Percentiles rank a stretch among this genome's conserved stretches.
Evolutionary conservation across 2,797 vertebrate genomes (phyloP).

Genomic region (Poecile montanus): DNA sequence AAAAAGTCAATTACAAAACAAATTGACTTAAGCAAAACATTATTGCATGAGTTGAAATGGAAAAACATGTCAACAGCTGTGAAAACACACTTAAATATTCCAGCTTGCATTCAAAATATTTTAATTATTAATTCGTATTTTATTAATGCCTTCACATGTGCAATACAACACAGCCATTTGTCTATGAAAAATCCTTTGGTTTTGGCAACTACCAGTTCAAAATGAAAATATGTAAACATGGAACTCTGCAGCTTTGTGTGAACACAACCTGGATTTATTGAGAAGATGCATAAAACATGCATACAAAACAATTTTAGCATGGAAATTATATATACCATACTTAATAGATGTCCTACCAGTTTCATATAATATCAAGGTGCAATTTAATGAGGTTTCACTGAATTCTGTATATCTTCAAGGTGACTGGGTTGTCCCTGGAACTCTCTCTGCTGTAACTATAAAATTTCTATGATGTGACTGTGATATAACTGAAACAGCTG

Average conservation of each 20-base stretch:
- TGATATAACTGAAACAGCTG: constrained; percentile 35
- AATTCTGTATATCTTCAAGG: not conserved
- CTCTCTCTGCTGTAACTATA: not conserved
- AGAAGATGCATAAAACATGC: not conserved
- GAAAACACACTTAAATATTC: not conserved
- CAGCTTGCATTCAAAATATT: not conserved
- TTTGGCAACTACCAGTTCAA: not conserved
- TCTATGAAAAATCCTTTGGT: not conserved
- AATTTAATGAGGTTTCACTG: not conserved
- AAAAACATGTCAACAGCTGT: not conserved
- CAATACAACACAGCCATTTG: not conserved
- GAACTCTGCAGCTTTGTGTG: not conserved
- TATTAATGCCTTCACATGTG: not conserved
- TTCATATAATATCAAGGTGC: not conserved
- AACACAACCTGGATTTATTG: not conserved
- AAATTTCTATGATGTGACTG: constrained; percentile 14
- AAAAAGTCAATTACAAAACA: not conserved
- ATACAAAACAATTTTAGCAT: not conserved
- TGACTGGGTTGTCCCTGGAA: not conserved
- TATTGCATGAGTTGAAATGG: not conserved
- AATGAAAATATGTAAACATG: not conserved
- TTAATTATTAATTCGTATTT: not conserved
- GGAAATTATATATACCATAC: not conserved
- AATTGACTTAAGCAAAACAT: not conserved
- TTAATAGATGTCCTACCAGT: not conserved